Evolutionary conservation across 2,888 invertebrate genomes (phyloP), one percentile per base, ranked within the genome.

Genomic region (Nysson spinosus): DNA sequence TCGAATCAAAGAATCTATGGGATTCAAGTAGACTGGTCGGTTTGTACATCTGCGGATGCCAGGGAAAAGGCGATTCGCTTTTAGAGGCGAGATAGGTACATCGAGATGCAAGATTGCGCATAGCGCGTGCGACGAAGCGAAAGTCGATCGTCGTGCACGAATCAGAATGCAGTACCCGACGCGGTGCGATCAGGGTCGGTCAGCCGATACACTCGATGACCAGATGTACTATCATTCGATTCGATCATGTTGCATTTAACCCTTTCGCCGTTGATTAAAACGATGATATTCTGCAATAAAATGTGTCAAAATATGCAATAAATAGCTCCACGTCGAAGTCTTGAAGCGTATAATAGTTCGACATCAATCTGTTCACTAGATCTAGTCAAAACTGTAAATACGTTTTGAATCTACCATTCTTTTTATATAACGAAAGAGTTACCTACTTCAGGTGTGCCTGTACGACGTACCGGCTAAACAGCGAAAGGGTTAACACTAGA

Each of bases 121-220:
- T 75, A 77, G 67, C 67, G 65, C 77, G 69, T 75, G 75, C 69
- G 77, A 79, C 76, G 73, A 46, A 65, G 82, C 78, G 82, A 82
- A 81, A 82, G 81, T 82, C 72, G 79, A 81, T 79, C 71, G 63
- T 69, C 71, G 66, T 57, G 51, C 56, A 34, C 58, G 70, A 73
- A 67, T 65, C 75, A 79, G 78, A 78, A 78, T 78, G 72, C 60
- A 65, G 68, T 56, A 67, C 65, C 52, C 66, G 51, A 69, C 54
- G 58, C 42, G 50, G 55, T 66, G 49, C 55, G 69, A 79, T 78
- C 76, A 80, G 78, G 76, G 77, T 80, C 80, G 74, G 66, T 55
- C 49, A 54, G 46, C 42, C 60, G 63, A 44, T 56, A 63, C 43
- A 44, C 49, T 42, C 43, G 43, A 35, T 35, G 47, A 60, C 46